A percentile compares a stretch with the other conserved stretches of the same genome.
Evolutionary conservation across 2,888 invertebrate species (phyloP).

Genomic region (Tipula helvola): DNA sequence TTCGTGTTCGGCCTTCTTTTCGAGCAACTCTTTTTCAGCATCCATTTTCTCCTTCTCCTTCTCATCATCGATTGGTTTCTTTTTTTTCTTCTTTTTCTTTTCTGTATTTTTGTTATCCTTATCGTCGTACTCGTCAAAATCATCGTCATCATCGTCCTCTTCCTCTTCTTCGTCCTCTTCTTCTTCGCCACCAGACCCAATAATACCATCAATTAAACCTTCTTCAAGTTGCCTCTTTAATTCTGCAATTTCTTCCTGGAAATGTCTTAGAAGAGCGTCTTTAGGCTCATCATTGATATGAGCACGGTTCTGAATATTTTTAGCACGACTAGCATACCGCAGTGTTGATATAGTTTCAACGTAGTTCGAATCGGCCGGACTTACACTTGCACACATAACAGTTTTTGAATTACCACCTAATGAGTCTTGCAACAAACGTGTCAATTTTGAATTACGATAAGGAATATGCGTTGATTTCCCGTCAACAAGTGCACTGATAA

Average conservation of each 20-base stretch:
- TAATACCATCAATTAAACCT: conserved; percentile 35
- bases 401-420: conserved; percentile 94
- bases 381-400: conserved; percentile 92
- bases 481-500: conserved; percentile 95
- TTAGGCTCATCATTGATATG: conserved; percentile 96
- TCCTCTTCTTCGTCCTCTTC: conserved; percentile 39
- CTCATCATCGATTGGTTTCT: conserved; percentile 15
- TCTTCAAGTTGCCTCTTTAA: conserved; percentile 77
- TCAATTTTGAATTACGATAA: conserved; percentile 95
- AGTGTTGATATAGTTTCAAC: conserved; percentile 96
- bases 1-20: conserved; percentile 54
- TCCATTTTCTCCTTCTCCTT: conserved; percentile 36
- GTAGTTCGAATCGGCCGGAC: conserved; percentile 93
- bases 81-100: conserved; percentile 31
- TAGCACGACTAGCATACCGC: conserved; percentile 93
- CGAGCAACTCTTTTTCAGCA: conserved; percentile 51
- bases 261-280: conserved; percentile 87
- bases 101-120: conserved; percentile 40
- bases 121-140: conserved; percentile 41
- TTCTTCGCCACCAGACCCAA: conserved; percentile 28
- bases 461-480: conserved; percentile 96
- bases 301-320: conserved; percentile 93
- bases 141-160: conserved; percentile 39
- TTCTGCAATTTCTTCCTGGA: conserved; percentile 92
- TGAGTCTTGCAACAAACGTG: conserved; percentile 88